Evolutionary conservation across 2,888 invertebrate genomes (phyloP), one percentile per base, ranked within the genome.

Genomic region (Tubulanus polymorphus): DNA sequence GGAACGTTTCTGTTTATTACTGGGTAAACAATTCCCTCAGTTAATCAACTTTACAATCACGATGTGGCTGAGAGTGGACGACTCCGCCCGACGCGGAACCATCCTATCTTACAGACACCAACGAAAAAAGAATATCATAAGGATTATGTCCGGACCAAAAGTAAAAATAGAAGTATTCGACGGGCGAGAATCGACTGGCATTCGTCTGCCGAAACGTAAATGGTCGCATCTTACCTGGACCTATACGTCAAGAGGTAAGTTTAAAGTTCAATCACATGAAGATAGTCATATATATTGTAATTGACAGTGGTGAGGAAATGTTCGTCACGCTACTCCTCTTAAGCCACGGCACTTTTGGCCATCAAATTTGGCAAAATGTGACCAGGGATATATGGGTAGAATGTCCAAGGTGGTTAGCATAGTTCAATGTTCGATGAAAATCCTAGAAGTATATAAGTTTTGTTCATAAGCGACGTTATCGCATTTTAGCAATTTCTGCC

Each of bases 211-310:
- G n/a, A 53, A 56, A 6, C 55, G 67, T 28, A 55, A 57, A 27
- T 75, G 76, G 74, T 65, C 62, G 6, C 75, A 77, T 56, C 61
- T 77, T 10, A 66, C 70, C 1, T 71, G 73, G 70, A 71, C 73
- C 3, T 75, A 75, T 74, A 59, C 61, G 10, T 65, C 69, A 3
- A 49, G 50, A 51, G 64, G 74, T 74, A 56, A 41, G 60, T 23
- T n/a, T n/a, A n/a, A n/a, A n/a, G n/a, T n/a, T n/a, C n/a, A n/a
- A n/a, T n/a, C n/a, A n/a, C n/a, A n/a, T n/a, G n/a, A n/a, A n/a
- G n/a, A n/a, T n/a, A n/a, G n/a, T n/a, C n/a, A n/a, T n/a, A n/a
- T n/a, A n/a, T n/a, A n/a, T n/a, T n/a, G n/a, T n/a, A n/a, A n/a
- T n/a, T n/a, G n/a, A n/a, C n/a, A n/a, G n/a, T n/a, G n/a, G n/a